These are phyloP conservation scores for Herpetotheres cachinnans DNA, from an alignment of 2,113 vertebrate genomes.

Conservation along the genomic window DNA sequence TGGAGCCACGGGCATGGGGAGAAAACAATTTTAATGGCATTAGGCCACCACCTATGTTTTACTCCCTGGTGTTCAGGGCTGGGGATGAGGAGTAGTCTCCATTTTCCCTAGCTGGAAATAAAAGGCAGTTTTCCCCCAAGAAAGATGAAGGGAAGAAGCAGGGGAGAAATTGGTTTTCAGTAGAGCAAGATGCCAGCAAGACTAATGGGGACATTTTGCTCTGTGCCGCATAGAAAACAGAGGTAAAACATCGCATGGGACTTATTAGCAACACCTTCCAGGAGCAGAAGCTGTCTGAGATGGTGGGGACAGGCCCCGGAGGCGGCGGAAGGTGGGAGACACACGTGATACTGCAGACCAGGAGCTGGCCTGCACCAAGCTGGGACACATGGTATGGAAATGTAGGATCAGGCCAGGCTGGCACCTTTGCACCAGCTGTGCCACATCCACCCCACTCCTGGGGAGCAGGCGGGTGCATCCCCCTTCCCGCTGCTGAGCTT, in stretches of 20 bases:
- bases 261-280: neutral
- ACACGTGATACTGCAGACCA: neutral
- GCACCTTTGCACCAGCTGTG: neutral
- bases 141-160: neutral
- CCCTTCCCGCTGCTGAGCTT: neutral
- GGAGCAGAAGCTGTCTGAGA: neutral
- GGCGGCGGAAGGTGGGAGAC: neutral
- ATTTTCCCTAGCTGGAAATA: neutral
- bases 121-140: neutral
- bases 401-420: neutral
- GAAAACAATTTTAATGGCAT: neutral
- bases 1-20: neutral
- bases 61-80: neutral
- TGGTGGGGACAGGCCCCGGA: neutral
- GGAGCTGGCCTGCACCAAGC: neutral
- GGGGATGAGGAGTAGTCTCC: neutral
- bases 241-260: neutral
- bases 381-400: neutral
- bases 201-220: neutral
- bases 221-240: neutral
- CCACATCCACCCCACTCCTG: neutral
- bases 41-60: neutral
- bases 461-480: no score
- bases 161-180: neutral
- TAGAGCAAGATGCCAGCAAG: neutral